A percentile compares a stretch with the other conserved stretches of the same genome.
Conservation (phyloP, 2,797 vertebrate genomes). For the Chrosomus eos region DNA sequence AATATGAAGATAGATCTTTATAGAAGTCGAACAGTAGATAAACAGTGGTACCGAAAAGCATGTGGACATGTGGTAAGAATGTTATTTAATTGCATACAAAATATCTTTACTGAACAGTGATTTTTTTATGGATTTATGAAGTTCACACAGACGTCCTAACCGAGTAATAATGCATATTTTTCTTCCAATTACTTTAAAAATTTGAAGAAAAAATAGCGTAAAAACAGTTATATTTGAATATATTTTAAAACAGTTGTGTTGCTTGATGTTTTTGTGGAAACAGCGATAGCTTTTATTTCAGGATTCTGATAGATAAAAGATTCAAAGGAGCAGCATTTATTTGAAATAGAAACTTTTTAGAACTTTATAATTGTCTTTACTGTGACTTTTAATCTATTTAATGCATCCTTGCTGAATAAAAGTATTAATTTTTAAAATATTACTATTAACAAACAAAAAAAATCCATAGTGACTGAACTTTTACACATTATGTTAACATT, state of each 20-base stretch:
- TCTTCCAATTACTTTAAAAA: neutral
- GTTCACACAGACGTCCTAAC: neutral
- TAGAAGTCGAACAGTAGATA: neutral
- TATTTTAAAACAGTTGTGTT: neutral
- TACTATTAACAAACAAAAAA: too few species aligned
- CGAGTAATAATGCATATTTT: neutral
- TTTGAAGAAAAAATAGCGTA: neutral
- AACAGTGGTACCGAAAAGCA: neutral
- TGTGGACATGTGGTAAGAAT: neutral
- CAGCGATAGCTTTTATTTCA: neutral
- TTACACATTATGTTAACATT: neutral
- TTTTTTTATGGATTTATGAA: neutral
- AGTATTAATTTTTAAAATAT: neutral
- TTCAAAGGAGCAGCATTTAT: neutral
- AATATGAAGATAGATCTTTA: neutral
- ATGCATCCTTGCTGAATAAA: neutral
- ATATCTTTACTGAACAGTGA: neutral
- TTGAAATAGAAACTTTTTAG: neutral
- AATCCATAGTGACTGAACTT: neutral
- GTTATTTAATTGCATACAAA: neutral
- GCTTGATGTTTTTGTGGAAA: neutral
- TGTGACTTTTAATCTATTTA: neutral
- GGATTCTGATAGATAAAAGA: neutral
- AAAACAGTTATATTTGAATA: neutral
- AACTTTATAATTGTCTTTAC: neutral